These are phyloP conservation scores for Ameiurus melas DNA, from an alignment of 2,113 vertebrate genomes.

Conservation along the genomic window DNA sequence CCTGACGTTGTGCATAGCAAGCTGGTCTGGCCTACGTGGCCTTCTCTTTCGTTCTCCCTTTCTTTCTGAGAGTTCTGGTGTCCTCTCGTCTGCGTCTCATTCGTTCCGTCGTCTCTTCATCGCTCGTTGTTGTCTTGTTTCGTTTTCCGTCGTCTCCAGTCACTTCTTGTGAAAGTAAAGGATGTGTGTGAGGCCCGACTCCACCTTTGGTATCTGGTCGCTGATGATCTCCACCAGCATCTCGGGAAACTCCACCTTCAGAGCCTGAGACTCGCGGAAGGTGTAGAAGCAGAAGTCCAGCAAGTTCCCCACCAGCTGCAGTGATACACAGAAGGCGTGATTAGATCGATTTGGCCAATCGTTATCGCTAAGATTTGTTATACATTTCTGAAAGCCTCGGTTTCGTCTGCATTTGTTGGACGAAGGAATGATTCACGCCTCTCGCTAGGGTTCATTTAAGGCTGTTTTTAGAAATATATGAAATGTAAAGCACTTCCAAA, in stretches of 20 bases:
- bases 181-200: slow-evolving; percentile 94
- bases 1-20: slow-evolving; percentile 49
- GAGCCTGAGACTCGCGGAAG: slow-evolving; percentile 96
- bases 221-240: slow-evolving; percentile 99
- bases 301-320: slow-evolving; percentile 90
- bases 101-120: background rate
- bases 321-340: background rate
- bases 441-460: background rate
- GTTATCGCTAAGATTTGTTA: background rate
- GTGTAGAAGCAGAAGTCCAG: slow-evolving; percentile 99
- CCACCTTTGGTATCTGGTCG: slow-evolving; percentile 99
- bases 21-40: slow-evolving; percentile 7
- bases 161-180: slow-evolving; percentile 99
- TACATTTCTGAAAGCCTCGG: background rate
- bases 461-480: background rate
- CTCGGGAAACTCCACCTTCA: slow-evolving; percentile 98
- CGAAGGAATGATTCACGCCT: background rate
- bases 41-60: slow-evolving; percentile 1
- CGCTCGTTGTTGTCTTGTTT: background rate
- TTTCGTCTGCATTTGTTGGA: background rate
- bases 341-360: background rate
- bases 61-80: slow-evolving; percentile 28
- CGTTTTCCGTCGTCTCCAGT: slow-evolving; percentile 54
- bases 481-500: background rate
- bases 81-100: slow-evolving; percentile 17